Evolutionary conservation across 1,140 invertebrate genomes (phyloP), one percentile per base, ranked within the genome.

Genomic region (Cotesia glomerata): DNA sequence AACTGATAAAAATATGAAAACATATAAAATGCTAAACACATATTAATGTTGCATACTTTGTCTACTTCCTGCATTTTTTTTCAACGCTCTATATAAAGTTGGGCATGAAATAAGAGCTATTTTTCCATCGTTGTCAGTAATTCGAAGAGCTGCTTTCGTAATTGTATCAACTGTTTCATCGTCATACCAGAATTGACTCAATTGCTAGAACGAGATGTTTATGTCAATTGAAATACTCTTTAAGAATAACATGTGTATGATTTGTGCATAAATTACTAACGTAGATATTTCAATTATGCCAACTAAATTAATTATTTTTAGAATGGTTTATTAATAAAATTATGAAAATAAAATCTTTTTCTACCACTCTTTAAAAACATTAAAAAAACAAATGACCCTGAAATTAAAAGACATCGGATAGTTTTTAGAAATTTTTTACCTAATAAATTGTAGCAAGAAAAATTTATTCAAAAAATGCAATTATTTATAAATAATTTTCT

Each of bases 131-230:
- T 77, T 39, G 14, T 88, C 85, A 9, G 87, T 87, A 4, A 83
- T 85, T 64, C 91, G 77, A 18, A 90, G 74, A 14, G 91, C 91
- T 75, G 93, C 91, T 76, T 90, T 89, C 0, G 92, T 90, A 0
- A 98, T 85, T 13, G 80, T 84, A 59, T 90, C 83, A 64, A 93
- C 91, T 13, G 96, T 98, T 14, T 88, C 80, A 36, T 95, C 90
- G 81, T 95, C 91, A 81, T 98, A 98, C 97, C 97, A 98, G 89
- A 98, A 98, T 85, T 98, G 97, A 82, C 96, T 97, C 26, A 98
- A 84, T 95, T 98, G 95, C 97, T 98, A 81, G 3, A 91, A 91
- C 77, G 74, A 71, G 51, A 73, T 14, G 14, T 56, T 63, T 52
- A 63, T 51, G 59, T 34, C 64, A 5, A 56, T 45, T 62, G 35